Evolutionary conservation across 2,888 invertebrate species (phyloP), one percentile per base, ranked within the genome.

Genomic region (Bugula neritina): DNA sequence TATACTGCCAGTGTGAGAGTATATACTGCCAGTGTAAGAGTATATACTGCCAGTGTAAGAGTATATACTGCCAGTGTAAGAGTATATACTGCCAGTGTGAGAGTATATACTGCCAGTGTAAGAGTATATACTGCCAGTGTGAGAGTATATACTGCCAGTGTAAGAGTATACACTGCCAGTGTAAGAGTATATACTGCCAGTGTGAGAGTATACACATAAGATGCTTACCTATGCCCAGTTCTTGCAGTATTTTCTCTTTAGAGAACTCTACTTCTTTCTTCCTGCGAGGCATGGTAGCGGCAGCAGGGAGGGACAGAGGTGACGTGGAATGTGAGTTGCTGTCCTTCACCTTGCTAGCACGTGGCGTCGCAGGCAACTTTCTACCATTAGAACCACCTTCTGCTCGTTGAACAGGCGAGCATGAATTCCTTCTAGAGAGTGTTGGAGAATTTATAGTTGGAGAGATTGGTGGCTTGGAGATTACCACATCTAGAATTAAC

Each of bases 181-280:
- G n/a, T n/a, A n/a, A n/a, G n/a, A n/a, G n/a, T n/a, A n/a, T n/a
- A n/a, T n/a, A n/a, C n/a, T n/a, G n/a, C n/a, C n/a, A n/a, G n/a
- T n/a, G n/a, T n/a, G n/a, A n/a, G n/a, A n/a, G n/a, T n/a, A n/a
- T n/a, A n/a, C n/a, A n/a, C n/a, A n/a, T n/a, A n/a, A n/a, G n/a
- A n/a, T 43, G 23, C 70, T 54, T 3, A 70, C 70, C 70, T 43
- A 70, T 70, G 3, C 70, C 70, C 3, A 70, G 70, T 43, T 70
- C 70, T 29, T 70, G 70, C 25, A 70, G 52, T 25, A 70, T 43
- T 31, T 54, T 70, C 31, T 70, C 70, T 23, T 70, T 70, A 13
- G 52, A 54, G 25, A 29, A 29, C 70, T 70, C n/a, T 31, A 63
- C 63, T 10, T 63, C 63, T n/a, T 63, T 63, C 63, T 31, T 63